Conservation (phyloP, 2,113 vertebrate species). For the Phyllostomus hastatus region DNA sequence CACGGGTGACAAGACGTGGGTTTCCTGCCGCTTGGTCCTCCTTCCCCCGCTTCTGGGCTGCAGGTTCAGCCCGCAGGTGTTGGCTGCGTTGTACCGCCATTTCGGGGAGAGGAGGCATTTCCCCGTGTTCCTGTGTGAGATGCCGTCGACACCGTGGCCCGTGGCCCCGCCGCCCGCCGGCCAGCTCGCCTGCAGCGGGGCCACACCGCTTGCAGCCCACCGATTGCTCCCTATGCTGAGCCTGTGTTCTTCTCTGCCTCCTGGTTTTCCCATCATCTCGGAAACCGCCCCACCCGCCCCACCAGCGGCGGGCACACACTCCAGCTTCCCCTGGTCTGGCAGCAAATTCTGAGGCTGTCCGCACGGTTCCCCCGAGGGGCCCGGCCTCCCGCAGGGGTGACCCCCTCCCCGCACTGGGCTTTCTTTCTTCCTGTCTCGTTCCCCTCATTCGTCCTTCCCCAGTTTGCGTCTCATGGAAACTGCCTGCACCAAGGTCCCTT, state of each 20-base stretch:
- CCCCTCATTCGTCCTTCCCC: not conserved
- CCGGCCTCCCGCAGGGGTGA: not conserved
- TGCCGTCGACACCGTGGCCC: fast-evolving
- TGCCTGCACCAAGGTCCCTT: not conserved
- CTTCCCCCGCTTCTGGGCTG: not conserved
- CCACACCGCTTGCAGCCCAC: not conserved
- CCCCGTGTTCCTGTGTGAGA: not conserved
- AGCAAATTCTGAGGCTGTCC: not conserved
- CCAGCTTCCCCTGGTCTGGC: not conserved
- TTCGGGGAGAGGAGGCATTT: not conserved
- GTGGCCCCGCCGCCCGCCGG: fast-evolving
- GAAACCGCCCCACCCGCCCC: not conserved
- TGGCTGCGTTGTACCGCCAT: not conserved
- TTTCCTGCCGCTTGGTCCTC: not conserved
- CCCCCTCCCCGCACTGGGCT: not conserved
- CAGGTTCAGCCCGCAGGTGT: too few species aligned
- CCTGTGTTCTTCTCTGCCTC: not conserved
- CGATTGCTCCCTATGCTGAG: not conserved
- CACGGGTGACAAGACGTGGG: fast-evolving
- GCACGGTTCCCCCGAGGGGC: not conserved
- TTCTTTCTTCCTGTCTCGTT: not conserved
- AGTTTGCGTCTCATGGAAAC: not conserved
- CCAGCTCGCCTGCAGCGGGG: not conserved
- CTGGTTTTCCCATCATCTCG: not conserved
- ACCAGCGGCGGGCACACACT: not conserved